Percentiles rank a stretch among this genome's conserved stretches.
Conservation (phyloP, 2,888 invertebrate species). For the Dascillus cervinus region DNA sequence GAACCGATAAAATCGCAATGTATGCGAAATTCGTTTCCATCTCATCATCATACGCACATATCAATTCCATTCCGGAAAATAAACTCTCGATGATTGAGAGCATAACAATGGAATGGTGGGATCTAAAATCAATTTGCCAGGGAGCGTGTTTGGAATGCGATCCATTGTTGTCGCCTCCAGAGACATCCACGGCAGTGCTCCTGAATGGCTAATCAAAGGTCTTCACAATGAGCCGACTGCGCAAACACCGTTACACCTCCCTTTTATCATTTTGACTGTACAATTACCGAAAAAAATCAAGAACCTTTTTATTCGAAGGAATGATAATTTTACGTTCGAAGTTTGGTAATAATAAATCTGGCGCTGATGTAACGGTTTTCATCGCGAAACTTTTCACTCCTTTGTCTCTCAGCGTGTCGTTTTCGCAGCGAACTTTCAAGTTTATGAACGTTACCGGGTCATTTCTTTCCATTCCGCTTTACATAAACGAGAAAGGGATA, state of each 20-base stretch:
- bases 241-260: conserved; percentile 12
- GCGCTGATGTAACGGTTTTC: conserved; percentile 10
- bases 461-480: no score
- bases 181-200: conserved; percentile 11
- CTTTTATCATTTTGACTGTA: conserved; percentile 4
- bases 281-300: no score
- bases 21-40: background rate
- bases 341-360: conserved; percentile 13
- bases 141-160: conserved; percentile 21
- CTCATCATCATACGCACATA: conserved; percentile 8
- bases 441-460: background rate
- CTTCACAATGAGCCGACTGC: conserved; percentile 15
- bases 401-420: conserved; percentile 1
- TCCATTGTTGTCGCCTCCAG: conserved; percentile 17
- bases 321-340: conserved; percentile 14
- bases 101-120: conserved; percentile 15
- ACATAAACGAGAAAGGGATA: no score
- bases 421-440: no score
- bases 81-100: conserved; percentile 17
- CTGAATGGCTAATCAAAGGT: conserved; percentile 9
- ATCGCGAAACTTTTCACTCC: conserved; percentile 10
- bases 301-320: no score
- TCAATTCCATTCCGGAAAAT: conserved; percentile 20
- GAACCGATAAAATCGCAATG: no score
- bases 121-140: conserved; percentile 21